Percentiles rank a stretch among this genome's conserved stretches.
phyloP scores from a whole-genome alignment of 2,888 invertebrate species.

The Polylopha cassiicola region DNA sequence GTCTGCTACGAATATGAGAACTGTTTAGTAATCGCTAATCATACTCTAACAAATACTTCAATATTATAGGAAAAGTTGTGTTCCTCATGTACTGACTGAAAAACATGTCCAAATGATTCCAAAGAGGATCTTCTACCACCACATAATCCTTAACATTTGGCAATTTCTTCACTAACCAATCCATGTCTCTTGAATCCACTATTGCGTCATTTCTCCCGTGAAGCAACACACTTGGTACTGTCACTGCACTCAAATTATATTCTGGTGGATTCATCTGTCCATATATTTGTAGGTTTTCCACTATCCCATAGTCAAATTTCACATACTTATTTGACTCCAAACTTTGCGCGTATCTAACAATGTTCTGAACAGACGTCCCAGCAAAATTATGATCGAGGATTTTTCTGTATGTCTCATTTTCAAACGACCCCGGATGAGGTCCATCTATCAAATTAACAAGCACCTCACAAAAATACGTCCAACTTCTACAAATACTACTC shows the following conservation, averaged over 20 bases:
- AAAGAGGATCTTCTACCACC: slow-evolving; percentile 56
- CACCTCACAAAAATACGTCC: no score
- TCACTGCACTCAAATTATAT: slow-evolving; percentile 14
- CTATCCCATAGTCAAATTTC: slow-evolving; percentile 11
- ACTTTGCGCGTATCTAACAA: slow-evolving; percentile 55
- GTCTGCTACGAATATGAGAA: no score
- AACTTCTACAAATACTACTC: no score
- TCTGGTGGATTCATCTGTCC: slow-evolving; percentile 10
- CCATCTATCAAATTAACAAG: slow-evolving; percentile 1
- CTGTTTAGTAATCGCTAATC: no score
- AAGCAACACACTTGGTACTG: slow-evolving; percentile 10
- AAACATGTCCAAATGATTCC: slow-evolving; percentile 30
- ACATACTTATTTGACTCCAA: slow-evolving; percentile 12
- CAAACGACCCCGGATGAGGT: slow-evolving; percentile 8
- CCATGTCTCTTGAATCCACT: slow-evolving; percentile 72
- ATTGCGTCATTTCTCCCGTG: slow-evolving; percentile 57
- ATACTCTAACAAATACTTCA: slow-evolving; percentile 8
- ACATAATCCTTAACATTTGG: slow-evolving; percentile 65
- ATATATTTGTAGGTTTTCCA: slow-evolving; percentile 8
- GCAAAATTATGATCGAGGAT: slow-evolving; percentile 6
- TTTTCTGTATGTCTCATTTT: neutral
- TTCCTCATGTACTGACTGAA: slow-evolving; percentile 11
- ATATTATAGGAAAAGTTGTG: slow-evolving; percentile 9
- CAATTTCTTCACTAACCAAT: slow-evolving; percentile 57
- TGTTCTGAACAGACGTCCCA: slow-evolving; percentile 14